Evolutionary conservation across 1,140 invertebrate species (phyloP).

Genomic region (Mactra quadrangularis): DNA sequence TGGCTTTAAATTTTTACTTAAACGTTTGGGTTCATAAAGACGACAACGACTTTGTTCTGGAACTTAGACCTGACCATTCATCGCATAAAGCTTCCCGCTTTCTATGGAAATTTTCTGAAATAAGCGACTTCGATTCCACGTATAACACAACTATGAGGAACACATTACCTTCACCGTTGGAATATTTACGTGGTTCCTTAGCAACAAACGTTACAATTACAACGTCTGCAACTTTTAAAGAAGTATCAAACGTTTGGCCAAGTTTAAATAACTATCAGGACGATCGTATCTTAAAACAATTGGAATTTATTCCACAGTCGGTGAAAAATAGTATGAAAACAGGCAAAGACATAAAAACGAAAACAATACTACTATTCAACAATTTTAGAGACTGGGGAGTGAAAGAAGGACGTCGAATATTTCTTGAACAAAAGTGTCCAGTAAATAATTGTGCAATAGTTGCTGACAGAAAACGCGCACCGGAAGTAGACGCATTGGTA

Average conservation of each 20-base stretch:
- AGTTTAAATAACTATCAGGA: conserved; percentile 28
- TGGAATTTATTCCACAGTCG: conserved; percentile 42
- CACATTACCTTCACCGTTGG: not conserved
- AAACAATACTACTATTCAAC: conserved; percentile 65
- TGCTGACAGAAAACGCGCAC: conserved; percentile 21
- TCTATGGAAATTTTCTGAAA: not conserved
- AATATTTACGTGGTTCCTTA: not conserved
- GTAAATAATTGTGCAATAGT: conserved; percentile 67
- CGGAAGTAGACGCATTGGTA: conserved; percentile 66
- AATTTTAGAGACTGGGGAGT: conserved; percentile 58
- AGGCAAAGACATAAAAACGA: conserved; percentile 16
- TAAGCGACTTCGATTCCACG: not conserved
- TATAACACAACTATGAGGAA: not conserved
- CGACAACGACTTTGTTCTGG: conserved; percentile 12
- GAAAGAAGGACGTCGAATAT: conserved; percentile 53
- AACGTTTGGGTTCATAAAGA: conserved; percentile 23
- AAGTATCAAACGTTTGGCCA: conserved; percentile 31
- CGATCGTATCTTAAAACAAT: conserved; percentile 53
- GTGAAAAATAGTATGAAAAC: not conserved
- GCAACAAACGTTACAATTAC: not conserved
- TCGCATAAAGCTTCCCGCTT: conserved; percentile 1
- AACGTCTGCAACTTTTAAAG: not conserved
- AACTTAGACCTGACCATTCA: conserved; percentile 13
- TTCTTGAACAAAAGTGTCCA: conserved; percentile 66
- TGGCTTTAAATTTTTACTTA: conserved; percentile 42